A percentile compares a stretch with the other conserved stretches of the same genome.
These are phyloP conservation scores for Liodrosophila aerea DNA, from an alignment of 2,888 invertebrate species.

Conservation along the genomic window DNA sequence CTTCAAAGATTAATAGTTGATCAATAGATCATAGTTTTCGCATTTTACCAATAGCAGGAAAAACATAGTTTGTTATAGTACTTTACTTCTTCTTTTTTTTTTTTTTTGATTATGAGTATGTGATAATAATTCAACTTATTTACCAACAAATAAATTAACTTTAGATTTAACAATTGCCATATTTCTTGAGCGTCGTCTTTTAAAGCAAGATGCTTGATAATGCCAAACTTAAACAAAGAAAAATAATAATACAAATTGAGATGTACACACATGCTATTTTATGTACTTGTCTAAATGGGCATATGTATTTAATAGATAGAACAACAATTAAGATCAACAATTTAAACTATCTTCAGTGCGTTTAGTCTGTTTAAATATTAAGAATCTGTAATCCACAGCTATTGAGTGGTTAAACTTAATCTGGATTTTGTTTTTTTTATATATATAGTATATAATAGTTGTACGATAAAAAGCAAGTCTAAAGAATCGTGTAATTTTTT, in stretches of 20 bases:
- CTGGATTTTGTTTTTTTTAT: slow-evolving; percentile 6
- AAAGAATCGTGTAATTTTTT: slow-evolving; percentile 62
- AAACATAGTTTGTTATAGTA: slow-evolving; percentile 1
- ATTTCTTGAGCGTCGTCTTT: slow-evolving; percentile 36
- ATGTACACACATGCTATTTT: slow-evolving; percentile 13
- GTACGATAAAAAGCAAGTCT: slow-evolving; percentile 68
- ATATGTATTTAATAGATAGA: slow-evolving; percentile 16
- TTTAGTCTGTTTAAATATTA: slow-evolving; percentile 33
- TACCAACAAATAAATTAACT: slow-evolving; percentile 54
- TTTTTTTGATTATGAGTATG: slow-evolving; percentile 7
- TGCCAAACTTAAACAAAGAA: slow-evolving; percentile 35
- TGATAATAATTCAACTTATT: slow-evolving; percentile 22
- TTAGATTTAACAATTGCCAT: slow-evolving; percentile 45
- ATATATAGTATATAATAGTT: slow-evolving; percentile 28
- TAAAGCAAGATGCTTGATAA: slow-evolving; percentile 15
- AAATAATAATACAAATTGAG: slow-evolving; percentile 38
- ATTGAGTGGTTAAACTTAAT: slow-evolving; percentile 29
- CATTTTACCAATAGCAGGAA: no score
- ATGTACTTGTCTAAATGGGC: slow-evolving; percentile 1
- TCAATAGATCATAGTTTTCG: slow-evolving; percentile 15
- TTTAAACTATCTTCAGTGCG: slow-evolving; percentile 61
- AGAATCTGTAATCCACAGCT: slow-evolving; percentile 45
- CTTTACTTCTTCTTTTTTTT: slow-evolving; percentile 5
- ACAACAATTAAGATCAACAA: slow-evolving; percentile 62
- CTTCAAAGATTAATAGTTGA: slow-evolving; percentile 15